Percentiles rank a stretch among this genome's conserved stretches.
These are phyloP conservation scores for Thalassoma bifasciatum DNA, from an alignment of 2,113 vertebrate genomes.

Conservation along the genomic window DNA sequence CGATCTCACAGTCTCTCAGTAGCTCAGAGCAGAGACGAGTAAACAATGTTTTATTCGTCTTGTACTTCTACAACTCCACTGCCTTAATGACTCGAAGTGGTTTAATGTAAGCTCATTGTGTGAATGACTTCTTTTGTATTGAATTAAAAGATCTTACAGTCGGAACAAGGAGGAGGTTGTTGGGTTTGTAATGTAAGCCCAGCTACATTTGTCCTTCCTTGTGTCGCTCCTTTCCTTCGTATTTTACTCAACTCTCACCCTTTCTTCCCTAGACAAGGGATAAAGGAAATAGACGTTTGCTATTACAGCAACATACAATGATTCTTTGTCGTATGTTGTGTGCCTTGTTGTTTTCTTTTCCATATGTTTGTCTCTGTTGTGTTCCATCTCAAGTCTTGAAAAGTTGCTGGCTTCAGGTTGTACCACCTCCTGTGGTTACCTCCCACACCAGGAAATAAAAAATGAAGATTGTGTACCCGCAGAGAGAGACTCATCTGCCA, in stretches of 20 bases:
- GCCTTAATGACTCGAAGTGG: not conserved
- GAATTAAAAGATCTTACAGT: not conserved
- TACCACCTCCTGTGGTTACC: not conserved
- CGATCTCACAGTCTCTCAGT: conserved; percentile 11
- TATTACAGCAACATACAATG: too few relatives aligned
- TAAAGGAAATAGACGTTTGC: not conserved
- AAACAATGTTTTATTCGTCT: not conserved
- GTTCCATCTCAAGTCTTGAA: too few relatives aligned
- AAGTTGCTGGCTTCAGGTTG: not conserved
- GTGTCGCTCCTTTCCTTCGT: conserved; percentile 1
- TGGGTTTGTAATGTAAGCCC: not conserved
- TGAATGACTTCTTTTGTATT: conserved; percentile 6
- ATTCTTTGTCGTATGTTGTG: too few relatives aligned
- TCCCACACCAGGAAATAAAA: conserved; percentile 1
- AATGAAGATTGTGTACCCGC: too few relatives aligned
- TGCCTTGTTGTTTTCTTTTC: too few relatives aligned
- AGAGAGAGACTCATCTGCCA: too few relatives aligned
- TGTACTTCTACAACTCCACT: not conserved
- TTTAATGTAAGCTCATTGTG: not conserved
- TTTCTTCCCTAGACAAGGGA: conserved; percentile 33
- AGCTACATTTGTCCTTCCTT: conserved; percentile 18
- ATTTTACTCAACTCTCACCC: conserved; percentile 3
- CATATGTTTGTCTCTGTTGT: too few relatives aligned
- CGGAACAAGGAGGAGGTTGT: not conserved
- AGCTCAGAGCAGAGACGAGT: conserved; percentile 5